Percentiles rank a stretch among this genome's conserved stretches.
phyloP scores from a whole-genome alignment of 2,797 vertebrate genomes.

The Tenualosa thibaudeaui region DNA sequence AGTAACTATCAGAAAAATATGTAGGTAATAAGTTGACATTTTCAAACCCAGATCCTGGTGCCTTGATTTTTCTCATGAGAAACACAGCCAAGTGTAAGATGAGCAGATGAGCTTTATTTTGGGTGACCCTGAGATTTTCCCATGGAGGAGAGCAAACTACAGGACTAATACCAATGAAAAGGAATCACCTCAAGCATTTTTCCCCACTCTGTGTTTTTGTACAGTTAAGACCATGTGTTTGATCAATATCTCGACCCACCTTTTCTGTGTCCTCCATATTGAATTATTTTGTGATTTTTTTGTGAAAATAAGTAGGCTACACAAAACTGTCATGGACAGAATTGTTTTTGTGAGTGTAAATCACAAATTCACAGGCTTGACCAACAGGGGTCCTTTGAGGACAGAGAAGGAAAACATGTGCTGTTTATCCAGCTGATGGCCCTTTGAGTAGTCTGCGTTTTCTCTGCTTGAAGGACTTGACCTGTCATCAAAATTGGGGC shows the following conservation, averaged over 20 bases:
- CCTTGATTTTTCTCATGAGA: neutral
- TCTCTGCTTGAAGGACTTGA: slow-evolving; percentile 33
- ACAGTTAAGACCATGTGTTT: neutral
- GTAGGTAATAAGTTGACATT: neutral
- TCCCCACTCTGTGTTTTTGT: neutral
- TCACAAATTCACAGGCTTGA: neutral
- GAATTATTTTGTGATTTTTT: neutral
- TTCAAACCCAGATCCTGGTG: neutral
- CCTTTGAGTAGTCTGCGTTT: slow-evolving; percentile 39
- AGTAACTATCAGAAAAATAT: neutral
- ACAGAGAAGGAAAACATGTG: slow-evolving; percentile 43
- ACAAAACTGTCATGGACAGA: neutral
- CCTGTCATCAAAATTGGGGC: neutral
- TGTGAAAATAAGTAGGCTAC: neutral
- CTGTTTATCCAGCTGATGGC: slow-evolving; percentile 71
- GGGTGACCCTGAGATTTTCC: neutral
- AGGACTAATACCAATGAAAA: neutral
- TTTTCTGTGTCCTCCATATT: neutral
- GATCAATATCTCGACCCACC: neutral
- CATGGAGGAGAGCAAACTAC: neutral
- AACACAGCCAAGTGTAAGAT: neutral
- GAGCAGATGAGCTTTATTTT: neutral
- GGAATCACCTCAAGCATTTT: neutral
- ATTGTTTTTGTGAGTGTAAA: neutral
- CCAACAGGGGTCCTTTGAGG: slow-evolving; percentile 28